Percentiles rank a stretch among this genome's conserved stretches.
These are phyloP conservation scores for Phycodurus eques DNA, from an alignment of 2,113 vertebrate genomes.

Conservation along the genomic window DNA sequence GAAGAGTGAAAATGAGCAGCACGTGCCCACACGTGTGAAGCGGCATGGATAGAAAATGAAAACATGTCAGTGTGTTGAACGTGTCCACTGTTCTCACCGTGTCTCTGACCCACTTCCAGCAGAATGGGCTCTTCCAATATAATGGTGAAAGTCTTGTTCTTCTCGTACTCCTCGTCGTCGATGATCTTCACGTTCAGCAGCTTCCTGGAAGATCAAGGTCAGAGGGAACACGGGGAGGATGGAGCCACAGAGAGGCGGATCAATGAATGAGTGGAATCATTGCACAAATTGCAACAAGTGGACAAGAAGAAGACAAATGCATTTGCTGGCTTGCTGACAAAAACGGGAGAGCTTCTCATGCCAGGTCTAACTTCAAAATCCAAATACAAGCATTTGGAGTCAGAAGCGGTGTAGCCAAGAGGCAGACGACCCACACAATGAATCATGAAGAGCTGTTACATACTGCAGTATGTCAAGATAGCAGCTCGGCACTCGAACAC, in stretches of 20 bases:
- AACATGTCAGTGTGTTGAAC: too few species aligned
- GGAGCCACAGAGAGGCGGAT: not conserved
- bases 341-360: slow-evolving; percentile 11
- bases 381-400: slow-evolving; percentile 13
- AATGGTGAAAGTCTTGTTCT: slow-evolving; percentile 82
- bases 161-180: slow-evolving; percentile 84
- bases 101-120: slow-evolving; percentile 76
- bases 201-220: slow-evolving; percentile 66
- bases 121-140: slow-evolving; percentile 78
- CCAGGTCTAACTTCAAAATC: slow-evolving; percentile 4
- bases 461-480: slow-evolving; percentile 22
- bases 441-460: slow-evolving; percentile 43
- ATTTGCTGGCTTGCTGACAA: not conserved
- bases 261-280: not conserved
- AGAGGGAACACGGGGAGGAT: not conserved
- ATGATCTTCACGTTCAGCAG: slow-evolving; percentile 81
- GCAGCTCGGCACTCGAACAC: slow-evolving; percentile 21
- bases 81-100: slow-evolving; percentile 62
- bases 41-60: not conserved
- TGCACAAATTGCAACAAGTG: slow-evolving; percentile 3
- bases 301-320: slow-evolving; percentile 1
- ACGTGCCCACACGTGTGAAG: not conserved
- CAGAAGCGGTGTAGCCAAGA: slow-evolving; percentile 26
- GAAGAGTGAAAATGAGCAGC: not conserved
- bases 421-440: slow-evolving; percentile 41